phyloP scores from a whole-genome alignment of 2,797 vertebrate species.

The Bryconaethiops microstoma region DNA sequence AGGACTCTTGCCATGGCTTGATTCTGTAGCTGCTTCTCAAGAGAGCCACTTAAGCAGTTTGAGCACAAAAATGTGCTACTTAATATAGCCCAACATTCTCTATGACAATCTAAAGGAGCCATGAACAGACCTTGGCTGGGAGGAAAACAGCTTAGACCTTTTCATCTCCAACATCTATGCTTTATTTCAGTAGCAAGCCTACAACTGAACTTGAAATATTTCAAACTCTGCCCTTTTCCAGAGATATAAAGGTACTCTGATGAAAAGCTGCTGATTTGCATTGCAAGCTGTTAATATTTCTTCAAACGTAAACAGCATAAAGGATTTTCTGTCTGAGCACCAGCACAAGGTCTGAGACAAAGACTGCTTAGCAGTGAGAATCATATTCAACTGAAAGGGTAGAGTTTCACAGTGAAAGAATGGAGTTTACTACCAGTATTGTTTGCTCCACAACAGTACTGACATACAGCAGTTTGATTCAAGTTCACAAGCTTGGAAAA shows the following conservation, averaged over 20 bases:
- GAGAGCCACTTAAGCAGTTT: constrained; percentile 30
- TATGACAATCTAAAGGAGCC: constrained; percentile 26
- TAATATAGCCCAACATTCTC: constrained; percentile 33
- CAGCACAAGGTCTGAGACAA: background rate
- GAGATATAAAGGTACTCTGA: background rate
- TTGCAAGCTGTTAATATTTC: background rate
- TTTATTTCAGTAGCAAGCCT: background rate
- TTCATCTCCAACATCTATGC: constrained; percentile 1
- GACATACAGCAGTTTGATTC: background rate
- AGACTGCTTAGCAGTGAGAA: background rate
- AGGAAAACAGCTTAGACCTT: constrained; percentile 16
- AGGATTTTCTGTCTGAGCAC: background rate
- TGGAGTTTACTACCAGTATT: background rate
- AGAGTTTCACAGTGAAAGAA: background rate
- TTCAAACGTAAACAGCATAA: background rate
- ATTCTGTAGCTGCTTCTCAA: constrained; percentile 17
- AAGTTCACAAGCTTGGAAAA: too few relatives aligned
- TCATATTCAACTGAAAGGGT: background rate
- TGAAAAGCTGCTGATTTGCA: background rate
- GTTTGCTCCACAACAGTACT: background rate
- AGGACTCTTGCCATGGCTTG: constrained; percentile 32
- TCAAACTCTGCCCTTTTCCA: background rate
- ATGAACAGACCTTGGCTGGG: constrained; percentile 12
- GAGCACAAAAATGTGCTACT: constrained; percentile 36
- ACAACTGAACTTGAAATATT: background rate